phyloP scores from a whole-genome alignment of 2,888 invertebrate genomes.

The Metopia argyrocephala region DNA sequence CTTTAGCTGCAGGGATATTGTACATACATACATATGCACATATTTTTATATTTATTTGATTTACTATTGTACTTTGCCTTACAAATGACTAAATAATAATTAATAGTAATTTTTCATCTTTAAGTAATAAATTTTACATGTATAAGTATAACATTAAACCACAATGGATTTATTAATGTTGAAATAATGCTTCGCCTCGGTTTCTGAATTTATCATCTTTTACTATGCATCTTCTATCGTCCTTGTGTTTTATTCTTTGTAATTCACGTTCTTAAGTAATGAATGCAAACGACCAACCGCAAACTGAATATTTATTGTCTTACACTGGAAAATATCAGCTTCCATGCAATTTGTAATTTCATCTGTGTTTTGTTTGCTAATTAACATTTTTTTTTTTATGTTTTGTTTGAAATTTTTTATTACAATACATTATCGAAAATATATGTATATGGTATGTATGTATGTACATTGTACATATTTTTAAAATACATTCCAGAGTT shows the following conservation, averaged over 20 bases:
- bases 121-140: slow-evolving; percentile 37
- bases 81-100: slow-evolving; percentile 21
- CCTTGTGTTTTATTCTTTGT: slow-evolving; percentile 1
- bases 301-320: slow-evolving; percentile 25
- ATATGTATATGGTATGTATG: no score
- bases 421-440: no score
- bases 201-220: slow-evolving; percentile 5
- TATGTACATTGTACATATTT: no score
- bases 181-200: not conserved
- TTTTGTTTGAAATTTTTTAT: not conserved
- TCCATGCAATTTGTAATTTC: not conserved
- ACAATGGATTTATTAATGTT: slow-evolving; percentile 41
- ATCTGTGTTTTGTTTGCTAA: not conserved
- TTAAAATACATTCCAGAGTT: no score
- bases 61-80: no score
- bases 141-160: slow-evolving; percentile 29
- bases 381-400: not conserved
- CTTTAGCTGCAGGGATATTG: no score
- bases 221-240: not conserved
- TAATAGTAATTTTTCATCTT: not conserved
- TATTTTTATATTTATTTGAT: no score
- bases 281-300: slow-evolving; percentile 10
- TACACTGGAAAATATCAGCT: not conserved
- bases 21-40: no score
- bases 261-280: slow-evolving; percentile 24